A percentile compares a stretch with the other conserved stretches of the same genome.
Conservation (phyloP, 2,797 vertebrate species). For the Artibeus lituratus region DNA sequence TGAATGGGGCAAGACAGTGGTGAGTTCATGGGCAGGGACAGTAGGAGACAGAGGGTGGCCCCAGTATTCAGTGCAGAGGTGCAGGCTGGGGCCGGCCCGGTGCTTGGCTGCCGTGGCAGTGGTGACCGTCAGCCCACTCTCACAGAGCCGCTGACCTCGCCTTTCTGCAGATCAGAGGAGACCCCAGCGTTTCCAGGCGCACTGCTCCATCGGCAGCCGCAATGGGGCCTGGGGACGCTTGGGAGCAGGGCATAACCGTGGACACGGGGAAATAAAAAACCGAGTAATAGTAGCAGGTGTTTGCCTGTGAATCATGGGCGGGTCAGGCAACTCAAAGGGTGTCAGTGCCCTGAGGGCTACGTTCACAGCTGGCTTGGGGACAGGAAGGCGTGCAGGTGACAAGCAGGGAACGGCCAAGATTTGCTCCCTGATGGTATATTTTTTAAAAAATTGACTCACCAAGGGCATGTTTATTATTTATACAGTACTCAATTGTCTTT, state of each 20-base stretch:
- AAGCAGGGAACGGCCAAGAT: not conserved
- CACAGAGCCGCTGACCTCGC: rapidly evolving
- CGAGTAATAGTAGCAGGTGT: not conserved
- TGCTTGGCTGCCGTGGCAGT: not conserved
- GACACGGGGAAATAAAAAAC: not conserved
- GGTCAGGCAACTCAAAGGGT: not conserved
- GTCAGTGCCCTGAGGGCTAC: not conserved
- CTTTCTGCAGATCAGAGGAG: not conserved
- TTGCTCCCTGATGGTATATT: not conserved
- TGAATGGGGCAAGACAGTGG: rapidly evolving
- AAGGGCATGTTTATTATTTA: not conserved
- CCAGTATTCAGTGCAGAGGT: rapidly evolving
- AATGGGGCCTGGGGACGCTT: not conserved
- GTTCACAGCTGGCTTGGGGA: not conserved
- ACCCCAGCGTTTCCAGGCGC: not conserved
- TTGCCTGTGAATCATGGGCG: not conserved
- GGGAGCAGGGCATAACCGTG: not conserved
- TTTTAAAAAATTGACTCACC: not conserved
- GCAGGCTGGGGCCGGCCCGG: not conserved
- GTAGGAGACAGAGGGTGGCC: not conserved
- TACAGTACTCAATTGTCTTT: not conserved
- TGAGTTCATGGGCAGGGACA: no score
- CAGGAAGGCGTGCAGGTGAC: not conserved
- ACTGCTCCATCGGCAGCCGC: not conserved
- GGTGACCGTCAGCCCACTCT: not conserved